These are phyloP conservation scores for Zygothrica quintamaculata DNA, from an alignment of 2,888 invertebrate genomes.

Conservation along the genomic window DNA sequence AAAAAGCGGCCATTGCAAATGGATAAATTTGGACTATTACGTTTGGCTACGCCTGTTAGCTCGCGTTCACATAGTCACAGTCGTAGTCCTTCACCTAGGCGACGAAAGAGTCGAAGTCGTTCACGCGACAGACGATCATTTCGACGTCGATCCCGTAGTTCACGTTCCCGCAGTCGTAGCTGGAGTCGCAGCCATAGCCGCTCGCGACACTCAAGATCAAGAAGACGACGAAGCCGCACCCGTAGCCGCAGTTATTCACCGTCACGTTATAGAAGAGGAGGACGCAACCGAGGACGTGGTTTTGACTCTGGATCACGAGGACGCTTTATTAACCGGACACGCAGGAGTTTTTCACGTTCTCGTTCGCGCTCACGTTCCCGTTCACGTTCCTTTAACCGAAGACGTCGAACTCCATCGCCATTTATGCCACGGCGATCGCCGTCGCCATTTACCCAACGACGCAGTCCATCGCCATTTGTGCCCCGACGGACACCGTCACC, in stretches of 20 bases:
- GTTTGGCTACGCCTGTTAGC: constrained; percentile 86
- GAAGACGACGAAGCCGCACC: constrained; percentile 34
- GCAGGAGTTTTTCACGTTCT: constrained; percentile 37
- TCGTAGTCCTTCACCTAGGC: constrained; percentile 46
- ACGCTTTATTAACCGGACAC: constrained; percentile 30
- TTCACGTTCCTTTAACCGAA: constrained; percentile 63
- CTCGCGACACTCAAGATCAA: constrained; percentile 40
- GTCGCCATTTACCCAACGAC: constrained; percentile 84
- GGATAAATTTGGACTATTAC: constrained; percentile 90
- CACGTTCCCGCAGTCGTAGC: constrained; percentile 47
- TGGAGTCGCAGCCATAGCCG: constrained; percentile 39
- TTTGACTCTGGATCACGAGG: constrained; percentile 30
- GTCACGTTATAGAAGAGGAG: constrained; percentile 22
- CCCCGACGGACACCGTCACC: constrained; percentile 83
- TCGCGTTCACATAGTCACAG: constrained; percentile 73
- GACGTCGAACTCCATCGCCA: constrained; percentile 84
- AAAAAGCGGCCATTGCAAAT: constrained; percentile 85
- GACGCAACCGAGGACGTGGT: constrained; percentile 39
- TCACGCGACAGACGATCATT: constrained; percentile 42
- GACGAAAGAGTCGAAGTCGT: constrained; percentile 84
- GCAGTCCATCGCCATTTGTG: constrained; percentile 85
- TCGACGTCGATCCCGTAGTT: constrained; percentile 23
- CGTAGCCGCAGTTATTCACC: constrained; percentile 40
- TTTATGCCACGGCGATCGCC: constrained; percentile 85
- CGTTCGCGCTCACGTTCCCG: constrained; percentile 68